Evolutionary conservation across 1,140 invertebrate genomes (phyloP).

Genomic region (Eurosta solidaginis): DNA sequence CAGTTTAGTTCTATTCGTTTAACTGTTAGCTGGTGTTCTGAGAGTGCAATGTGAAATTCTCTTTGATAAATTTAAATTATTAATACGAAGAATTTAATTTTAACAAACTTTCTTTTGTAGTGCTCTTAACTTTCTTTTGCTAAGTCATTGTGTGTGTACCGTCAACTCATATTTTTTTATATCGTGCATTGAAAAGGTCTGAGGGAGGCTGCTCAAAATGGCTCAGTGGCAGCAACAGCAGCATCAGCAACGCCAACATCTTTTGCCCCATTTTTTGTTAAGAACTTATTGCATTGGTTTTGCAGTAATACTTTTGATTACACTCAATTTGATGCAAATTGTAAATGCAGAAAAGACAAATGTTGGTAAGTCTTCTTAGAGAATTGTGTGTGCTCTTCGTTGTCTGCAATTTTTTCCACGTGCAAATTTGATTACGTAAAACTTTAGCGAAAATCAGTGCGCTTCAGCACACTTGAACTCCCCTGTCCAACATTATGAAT

Average conservation of each 20-base stretch:
- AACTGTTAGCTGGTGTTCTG: background rate
- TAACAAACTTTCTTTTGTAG: too few species aligned
- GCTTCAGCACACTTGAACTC: background rate
- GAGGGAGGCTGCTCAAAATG: background rate
- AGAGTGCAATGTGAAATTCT: too few species aligned
- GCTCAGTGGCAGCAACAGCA: background rate
- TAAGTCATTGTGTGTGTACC: background rate
- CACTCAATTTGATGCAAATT: background rate
- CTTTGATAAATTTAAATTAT: too few species aligned
- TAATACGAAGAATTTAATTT: too few species aligned
- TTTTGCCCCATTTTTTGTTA: background rate
- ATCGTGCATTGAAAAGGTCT: background rate
- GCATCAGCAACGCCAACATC: background rate
- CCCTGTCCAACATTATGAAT: too few species aligned
- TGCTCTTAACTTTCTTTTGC: too few species aligned
- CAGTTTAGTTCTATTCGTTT: constrained; percentile 5
- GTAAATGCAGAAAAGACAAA: constrained; percentile 16
- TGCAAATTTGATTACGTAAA: constrained; percentile 10
- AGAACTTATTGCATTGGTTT: background rate
- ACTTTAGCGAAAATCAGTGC: background rate
- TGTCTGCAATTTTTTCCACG: background rate
- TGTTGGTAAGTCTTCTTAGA: background rate
- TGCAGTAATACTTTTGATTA: background rate
- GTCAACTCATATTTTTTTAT: too few species aligned
- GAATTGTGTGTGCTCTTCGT: background rate